Conservation (phyloP, 2,113 vertebrate species). For the Coregonus clupeaformis region DNA sequence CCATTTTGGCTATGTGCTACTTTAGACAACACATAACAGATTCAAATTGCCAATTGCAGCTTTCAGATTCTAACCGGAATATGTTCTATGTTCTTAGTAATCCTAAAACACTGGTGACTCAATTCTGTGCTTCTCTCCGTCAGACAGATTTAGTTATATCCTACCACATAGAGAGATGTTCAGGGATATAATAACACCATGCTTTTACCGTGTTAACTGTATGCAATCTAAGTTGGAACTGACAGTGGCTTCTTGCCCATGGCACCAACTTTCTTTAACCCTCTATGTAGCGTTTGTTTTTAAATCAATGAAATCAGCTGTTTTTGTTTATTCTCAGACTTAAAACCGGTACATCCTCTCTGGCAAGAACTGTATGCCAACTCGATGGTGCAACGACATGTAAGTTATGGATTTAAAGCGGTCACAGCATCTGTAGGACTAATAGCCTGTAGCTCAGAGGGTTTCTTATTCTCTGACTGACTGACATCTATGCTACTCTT, state of each 20-base stretch:
- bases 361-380: conserved; percentile 14
- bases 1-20: background rate
- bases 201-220: conserved; percentile 36
- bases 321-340: conserved; percentile 15
- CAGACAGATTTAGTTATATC: background rate
- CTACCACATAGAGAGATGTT: conserved; percentile 10
- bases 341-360: conserved; percentile 11
- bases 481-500: background rate
- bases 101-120: background rate
- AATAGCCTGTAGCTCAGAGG: background rate
- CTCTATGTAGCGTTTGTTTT: conserved; percentile 25
- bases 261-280: conserved; percentile 20
- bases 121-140: background rate
- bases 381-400: background rate
- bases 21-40: conserved; percentile 1
- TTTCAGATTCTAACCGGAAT: background rate
- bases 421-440: background rate
- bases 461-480: background rate
- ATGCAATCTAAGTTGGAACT: conserved; percentile 48
- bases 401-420: background rate
- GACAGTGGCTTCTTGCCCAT: conserved; percentile 18
- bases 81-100: background rate
- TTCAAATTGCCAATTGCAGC: background rate
- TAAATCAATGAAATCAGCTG: conserved; percentile 13
- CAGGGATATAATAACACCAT: conserved; percentile 44